Evolutionary conservation across 2,113 vertebrate genomes (phyloP), one percentile per base, ranked within the genome.

Genomic region (Equus quagga): DNA sequence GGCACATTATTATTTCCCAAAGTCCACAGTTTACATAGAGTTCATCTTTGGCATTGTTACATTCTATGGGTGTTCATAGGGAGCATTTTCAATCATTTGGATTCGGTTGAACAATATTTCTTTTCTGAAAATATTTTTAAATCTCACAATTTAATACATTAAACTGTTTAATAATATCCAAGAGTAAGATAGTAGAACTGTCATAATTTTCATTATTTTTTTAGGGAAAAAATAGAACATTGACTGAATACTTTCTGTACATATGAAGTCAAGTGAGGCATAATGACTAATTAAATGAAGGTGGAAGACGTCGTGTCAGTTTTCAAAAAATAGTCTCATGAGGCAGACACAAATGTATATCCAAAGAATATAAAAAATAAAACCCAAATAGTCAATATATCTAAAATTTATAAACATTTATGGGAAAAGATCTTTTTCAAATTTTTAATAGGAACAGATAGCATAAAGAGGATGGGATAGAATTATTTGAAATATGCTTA

Each of bases 61-160:
- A 26, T 7, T 62, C 11, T 44, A 23, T 33, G 6, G 17, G 6
- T 75, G 80, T 84, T 58, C 49, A 10, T 58, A 36, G 51, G 4
- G 1, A 85, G 0, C 49, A 84, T 46, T 96, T 91, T 79, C 4
- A 62, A 11, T 41, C 2, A 24, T 65, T 65, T 67, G 19, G 2
- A 60, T 88, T 82, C 86, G 46, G 23, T 51, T 86, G 23, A 62
- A 3, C 23, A 60, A 21, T 70, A 9, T 28, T 81, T 62, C 28
- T 85, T 88, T 92, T 49, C 18, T 78, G 18, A 94, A 78, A 89
- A 49, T n/a, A 64, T 14, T 93, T 23, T 62, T 80, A 31, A 89
- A 85, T 6, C 4, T 69, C 0, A 49, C 9, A 69, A 44, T 64
- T 54, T 83, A 67, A 60, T 75, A 28, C 4, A 41, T 49, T 83